Conservation (phyloP, 2,888 invertebrate genomes). For the Timema podura region DNA sequence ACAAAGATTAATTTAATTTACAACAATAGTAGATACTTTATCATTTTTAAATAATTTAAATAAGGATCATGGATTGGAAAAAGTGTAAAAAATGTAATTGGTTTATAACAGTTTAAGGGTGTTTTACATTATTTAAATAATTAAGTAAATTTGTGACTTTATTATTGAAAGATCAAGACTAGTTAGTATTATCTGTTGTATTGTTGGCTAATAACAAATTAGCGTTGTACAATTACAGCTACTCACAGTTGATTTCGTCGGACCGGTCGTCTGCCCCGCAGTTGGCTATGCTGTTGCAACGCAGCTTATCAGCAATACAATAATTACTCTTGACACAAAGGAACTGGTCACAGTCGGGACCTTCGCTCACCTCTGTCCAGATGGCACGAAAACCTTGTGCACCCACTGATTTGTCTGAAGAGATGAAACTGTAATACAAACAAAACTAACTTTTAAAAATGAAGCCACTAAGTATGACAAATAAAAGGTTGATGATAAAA, state of each 20-base stretch:
- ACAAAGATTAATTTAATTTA: no score
- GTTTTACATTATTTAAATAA: no score
- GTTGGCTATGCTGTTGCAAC: slow-evolving; percentile 76
- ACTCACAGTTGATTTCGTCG: slow-evolving; percentile 79
- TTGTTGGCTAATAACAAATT: neutral
- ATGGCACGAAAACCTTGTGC: slow-evolving; percentile 89
- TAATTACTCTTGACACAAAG: slow-evolving; percentile 66
- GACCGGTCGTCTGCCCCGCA: slow-evolving; percentile 76
- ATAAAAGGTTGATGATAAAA: no score
- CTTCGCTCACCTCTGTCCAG: slow-evolving; percentile 84
- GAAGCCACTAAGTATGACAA: no score
- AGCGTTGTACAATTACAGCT: neutral
- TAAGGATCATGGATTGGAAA: no score
- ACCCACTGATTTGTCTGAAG: slow-evolving; percentile 91
- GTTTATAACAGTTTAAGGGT: no score
- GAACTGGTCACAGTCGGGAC: slow-evolving; percentile 61
- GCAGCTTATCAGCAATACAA: slow-evolving; percentile 73
- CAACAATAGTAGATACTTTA: no score
- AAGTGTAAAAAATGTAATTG: no score
- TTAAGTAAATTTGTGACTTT: no score
- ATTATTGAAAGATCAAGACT: no score
- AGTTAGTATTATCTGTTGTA: no score
- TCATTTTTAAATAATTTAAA: no score
- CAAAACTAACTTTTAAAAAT: neutral
- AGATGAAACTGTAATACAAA: slow-evolving; percentile 71